These are phyloP conservation scores for Chiloscyllium plagiosum DNA, from an alignment of 2,113 vertebrate genomes.

Conservation along the genomic window DNA sequence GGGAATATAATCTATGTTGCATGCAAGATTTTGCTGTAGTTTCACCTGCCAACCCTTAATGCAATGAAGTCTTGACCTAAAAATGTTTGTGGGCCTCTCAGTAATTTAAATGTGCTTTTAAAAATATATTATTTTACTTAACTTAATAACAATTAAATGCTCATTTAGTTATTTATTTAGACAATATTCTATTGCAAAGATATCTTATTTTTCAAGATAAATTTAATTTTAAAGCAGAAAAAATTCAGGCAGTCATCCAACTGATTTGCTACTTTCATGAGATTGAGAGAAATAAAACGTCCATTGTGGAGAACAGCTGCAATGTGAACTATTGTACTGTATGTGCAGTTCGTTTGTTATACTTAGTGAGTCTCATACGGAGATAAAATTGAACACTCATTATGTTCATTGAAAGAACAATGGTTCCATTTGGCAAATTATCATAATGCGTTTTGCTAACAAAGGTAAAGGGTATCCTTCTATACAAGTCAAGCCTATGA, in stretches of 20 bases:
- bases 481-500: neutral
- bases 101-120: neutral
- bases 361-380: neutral
- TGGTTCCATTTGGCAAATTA: neutral
- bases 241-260: neutral
- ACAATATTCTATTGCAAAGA: neutral
- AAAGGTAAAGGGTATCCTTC: neutral
- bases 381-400: conserved; percentile 21
- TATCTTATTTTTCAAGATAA: neutral
- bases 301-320: neutral
- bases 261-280: neutral
- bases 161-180: neutral
- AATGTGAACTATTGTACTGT: neutral
- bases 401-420: conserved; percentile 12
- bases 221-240: neutral
- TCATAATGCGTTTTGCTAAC: neutral
- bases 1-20: neutral
- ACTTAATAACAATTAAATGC: neutral
- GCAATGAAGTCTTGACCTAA: neutral
- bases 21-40: neutral
- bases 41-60: neutral
- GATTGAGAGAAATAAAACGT: neutral
- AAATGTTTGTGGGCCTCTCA: neutral
- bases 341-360: neutral
- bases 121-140: neutral